Percentiles rank a stretch among this genome's conserved stretches.
phyloP scores from a whole-genome alignment of 2,888 invertebrate genomes.

The Pollenia amentaria region DNA sequence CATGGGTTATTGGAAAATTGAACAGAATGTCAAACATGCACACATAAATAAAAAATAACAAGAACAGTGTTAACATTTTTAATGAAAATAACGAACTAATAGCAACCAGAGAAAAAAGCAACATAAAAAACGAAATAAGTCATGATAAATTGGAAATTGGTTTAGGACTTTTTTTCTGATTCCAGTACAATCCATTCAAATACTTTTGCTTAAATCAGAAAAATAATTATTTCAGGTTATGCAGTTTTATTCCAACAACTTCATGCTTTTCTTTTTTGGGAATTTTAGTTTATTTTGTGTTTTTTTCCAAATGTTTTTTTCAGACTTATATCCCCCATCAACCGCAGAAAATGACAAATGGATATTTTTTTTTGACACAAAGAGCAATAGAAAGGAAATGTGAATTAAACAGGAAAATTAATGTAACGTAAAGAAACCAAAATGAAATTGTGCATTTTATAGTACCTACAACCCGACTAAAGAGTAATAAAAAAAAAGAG shows the following conservation, averaged over 20 bases:
- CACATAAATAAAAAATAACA: not conserved
- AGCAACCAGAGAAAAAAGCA: not conserved
- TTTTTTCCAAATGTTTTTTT: not conserved
- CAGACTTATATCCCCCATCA: not conserved
- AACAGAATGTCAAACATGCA: not conserved
- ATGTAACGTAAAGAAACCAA: not conserved
- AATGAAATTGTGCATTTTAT: constrained; percentile 28
- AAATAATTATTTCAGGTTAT: no score
- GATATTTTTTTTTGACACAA: not conserved
- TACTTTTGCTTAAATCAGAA: not conserved
- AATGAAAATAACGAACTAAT: constrained; percentile 5
- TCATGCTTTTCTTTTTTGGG: no score
- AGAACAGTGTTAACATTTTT: not conserved
- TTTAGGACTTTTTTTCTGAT: not conserved
- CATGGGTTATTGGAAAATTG: constrained; percentile 37
- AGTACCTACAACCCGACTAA: not conserved
- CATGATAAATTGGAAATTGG: constrained; percentile 42
- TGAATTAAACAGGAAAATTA: not conserved
- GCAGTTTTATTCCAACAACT: no score
- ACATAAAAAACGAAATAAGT: constrained; percentile 3
- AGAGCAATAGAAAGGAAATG: not conserved
- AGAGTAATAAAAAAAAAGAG: not conserved
- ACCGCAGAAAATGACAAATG: constrained; percentile 19
- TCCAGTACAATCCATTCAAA: not conserved
- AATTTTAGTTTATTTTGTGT: not conserved